Evolutionary conservation across 53 echinoderm and acorn worm species (phyloP).

Genomic region (Holothuria scabra): DNA sequence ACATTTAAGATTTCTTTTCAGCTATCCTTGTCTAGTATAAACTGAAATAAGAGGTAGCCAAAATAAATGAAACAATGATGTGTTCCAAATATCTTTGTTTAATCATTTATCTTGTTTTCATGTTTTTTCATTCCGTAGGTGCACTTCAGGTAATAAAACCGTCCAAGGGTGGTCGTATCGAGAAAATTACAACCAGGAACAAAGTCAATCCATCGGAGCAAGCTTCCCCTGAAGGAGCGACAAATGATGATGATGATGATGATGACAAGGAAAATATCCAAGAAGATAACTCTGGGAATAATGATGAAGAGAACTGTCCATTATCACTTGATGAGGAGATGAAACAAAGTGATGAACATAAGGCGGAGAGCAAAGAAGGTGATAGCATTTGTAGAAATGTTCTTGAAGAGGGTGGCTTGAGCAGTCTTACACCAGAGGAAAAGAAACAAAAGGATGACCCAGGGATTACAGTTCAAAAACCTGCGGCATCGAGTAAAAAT

Average conservation of each 20-base stretch:
- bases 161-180: not conserved
- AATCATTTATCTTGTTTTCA: too few species aligned
- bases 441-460: not conserved
- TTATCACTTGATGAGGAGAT: not conserved
- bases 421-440: not conserved
- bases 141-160: not conserved
- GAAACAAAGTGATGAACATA: not conserved
- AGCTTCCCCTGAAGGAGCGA: not conserved
- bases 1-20: too few species aligned
- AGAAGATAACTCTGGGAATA: not conserved
- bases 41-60: too few species aligned
- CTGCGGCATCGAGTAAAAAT: not conserved
- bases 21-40: too few species aligned
- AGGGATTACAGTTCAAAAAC: not conserved
- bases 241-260: not conserved
- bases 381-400: not conserved
- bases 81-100: too few species aligned
- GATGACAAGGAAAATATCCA: not conserved
- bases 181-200: conserved; percentile 12
- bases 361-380: not conserved
- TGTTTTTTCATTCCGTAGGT: too few species aligned
- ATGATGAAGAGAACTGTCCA: too few species aligned
- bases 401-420: not conserved
- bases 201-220: not conserved
- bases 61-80: too few species aligned